Base-by-base conservation (phyloP, 2,797 vertebrate genomes). In the Atherinosoma microstoma region DNA sequence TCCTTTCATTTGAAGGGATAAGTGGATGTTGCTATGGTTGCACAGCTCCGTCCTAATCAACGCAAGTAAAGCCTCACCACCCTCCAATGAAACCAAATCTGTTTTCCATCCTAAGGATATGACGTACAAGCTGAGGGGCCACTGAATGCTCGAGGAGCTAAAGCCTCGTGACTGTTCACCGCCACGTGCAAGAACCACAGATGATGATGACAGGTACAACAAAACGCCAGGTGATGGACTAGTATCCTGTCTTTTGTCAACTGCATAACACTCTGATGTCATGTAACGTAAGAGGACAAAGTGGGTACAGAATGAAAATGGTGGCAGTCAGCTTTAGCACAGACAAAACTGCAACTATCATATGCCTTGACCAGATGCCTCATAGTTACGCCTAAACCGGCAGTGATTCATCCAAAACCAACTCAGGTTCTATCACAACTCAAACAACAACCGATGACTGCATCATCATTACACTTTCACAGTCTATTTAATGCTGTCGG, bases 71-170 rank as follows among this genome's bases (percentile, higher is more conserved):
- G 78, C 75, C 61, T 82, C 74, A 27, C 67, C 9, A 3, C 62
- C 67, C 68, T 86, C 45, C 63, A 30, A 64, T 88, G 83, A 93
- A 92, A 92, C 87, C 68, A 78, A 84, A 91, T 86, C 78, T 36
- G 80, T 86, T 91, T 91, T 90, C 83, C 71, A 84, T 82, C 70
- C 78, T 79, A 36, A 80, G 78, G 69, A 82, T 82, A 69, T 91
- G 87, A 87, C 63, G 58, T 87, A 70, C 68, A 53, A 69, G 73
- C 47, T 24, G 45, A 70, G 67, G 77, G 65, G 67, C 76, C 59
- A 71, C 49, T 58, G 67, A 78, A 70, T 36, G 38, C 70, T 56
- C 34, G 22, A 22, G 49, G 24, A 80, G 64, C 62, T 60, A 35
- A 53, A 24, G 82, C 75, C 68, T 64, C 8, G 53, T 86, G 84